phyloP scores from a whole-genome alignment of 2,888 invertebrate species.

The Mesoligia furuncula region DNA sequence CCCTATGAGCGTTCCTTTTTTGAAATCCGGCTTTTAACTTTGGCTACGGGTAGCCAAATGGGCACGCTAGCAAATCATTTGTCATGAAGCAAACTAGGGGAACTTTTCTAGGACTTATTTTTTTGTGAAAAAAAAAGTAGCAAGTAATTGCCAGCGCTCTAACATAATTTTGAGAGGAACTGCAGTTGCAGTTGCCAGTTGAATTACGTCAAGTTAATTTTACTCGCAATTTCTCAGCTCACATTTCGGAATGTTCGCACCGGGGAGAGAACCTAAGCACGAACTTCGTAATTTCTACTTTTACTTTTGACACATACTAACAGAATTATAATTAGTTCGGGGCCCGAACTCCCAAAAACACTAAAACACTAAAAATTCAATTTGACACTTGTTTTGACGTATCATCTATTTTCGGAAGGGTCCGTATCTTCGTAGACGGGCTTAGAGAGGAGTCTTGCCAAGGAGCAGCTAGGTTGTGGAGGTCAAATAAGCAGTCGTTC shows the following conservation, averaged over 20 bases:
- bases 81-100: conserved; percentile 15
- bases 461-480: too few relatives aligned
- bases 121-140: conserved; percentile 16
- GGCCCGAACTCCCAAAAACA: too few relatives aligned
- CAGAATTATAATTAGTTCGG: too few relatives aligned
- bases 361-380: not conserved
- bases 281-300: not conserved
- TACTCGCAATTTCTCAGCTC: conserved; percentile 6
- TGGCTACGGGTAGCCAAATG: conserved; percentile 34
- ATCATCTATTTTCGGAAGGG: too few relatives aligned
- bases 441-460: too few relatives aligned
- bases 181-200: conserved; percentile 13
- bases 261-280: not conserved
- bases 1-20: conserved; percentile 35
- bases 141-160: conserved; percentile 13
- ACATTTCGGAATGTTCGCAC: conserved; percentile 27
- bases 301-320: too few relatives aligned
- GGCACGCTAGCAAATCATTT: conserved; percentile 35
- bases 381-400: not conserved
- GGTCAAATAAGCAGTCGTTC: not conserved
- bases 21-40: conserved; percentile 27
- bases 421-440: too few relatives aligned
- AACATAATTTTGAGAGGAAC: conserved; percentile 27
- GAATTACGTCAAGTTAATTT: conserved; percentile 19
- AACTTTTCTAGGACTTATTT: conserved; percentile 27